These are phyloP conservation scores for Alfaro cultratus DNA, from an alignment of 2,797 vertebrate species.

Conservation along the genomic window DNA sequence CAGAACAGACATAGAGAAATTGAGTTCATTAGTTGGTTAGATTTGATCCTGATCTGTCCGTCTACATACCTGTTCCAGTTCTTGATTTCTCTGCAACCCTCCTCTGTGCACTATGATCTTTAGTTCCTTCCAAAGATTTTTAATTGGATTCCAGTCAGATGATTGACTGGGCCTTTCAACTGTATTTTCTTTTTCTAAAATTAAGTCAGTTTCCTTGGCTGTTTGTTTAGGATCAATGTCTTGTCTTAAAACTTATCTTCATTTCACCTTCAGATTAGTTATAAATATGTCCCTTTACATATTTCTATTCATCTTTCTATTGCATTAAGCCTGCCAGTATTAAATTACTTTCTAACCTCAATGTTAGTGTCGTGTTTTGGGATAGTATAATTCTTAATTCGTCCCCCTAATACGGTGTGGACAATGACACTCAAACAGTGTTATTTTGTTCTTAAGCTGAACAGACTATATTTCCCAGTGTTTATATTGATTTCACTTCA, in stretches of 20 bases:
- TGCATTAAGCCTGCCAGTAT: not conserved
- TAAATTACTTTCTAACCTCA: not conserved
- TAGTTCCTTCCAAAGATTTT: not conserved
- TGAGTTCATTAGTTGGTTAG: not conserved
- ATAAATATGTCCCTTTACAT: not conserved
- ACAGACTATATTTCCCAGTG: not conserved
- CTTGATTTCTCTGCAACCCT: not conserved
- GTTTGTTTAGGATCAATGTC: not conserved
- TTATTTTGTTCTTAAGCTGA: not conserved
- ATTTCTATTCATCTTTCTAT: not conserved
- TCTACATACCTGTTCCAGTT: not conserved
- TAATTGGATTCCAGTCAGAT: not conserved
- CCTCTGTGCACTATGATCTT: not conserved
- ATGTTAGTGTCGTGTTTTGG: not conserved
- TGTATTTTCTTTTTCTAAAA: not conserved
- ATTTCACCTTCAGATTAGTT: not conserved
- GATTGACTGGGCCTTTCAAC: not conserved
- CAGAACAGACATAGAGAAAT: not conserved
- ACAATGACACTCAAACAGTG: not conserved
- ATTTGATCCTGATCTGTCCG: not conserved
- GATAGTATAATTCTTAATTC: not conserved
- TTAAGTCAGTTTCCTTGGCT: not conserved
- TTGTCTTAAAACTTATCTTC: not conserved
- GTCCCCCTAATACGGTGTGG: not conserved
- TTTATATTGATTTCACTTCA: not conserved